Conservation (phyloP, 2,113 vertebrate species). For the Campylorhamphus procurvoides region DNA sequence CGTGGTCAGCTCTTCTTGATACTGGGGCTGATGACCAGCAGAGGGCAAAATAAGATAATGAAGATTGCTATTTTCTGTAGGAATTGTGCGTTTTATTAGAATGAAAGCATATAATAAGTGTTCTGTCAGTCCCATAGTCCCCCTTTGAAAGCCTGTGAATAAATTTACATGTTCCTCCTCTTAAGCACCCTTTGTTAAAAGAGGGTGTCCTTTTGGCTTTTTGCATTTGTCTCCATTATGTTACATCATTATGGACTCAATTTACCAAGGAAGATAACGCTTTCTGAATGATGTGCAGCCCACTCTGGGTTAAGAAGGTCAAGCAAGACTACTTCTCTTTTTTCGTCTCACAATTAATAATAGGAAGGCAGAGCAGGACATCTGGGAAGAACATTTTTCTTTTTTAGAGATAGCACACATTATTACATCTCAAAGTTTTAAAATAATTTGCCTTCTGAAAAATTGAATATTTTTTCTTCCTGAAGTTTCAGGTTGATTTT, state of each 20-base stretch:
- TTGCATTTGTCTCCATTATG: not conserved
- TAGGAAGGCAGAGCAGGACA: not conserved
- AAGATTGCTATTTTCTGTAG: not conserved
- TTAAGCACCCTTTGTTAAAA: not conserved
- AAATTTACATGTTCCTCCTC: not conserved
- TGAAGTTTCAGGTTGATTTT: not conserved
- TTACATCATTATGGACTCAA: not conserved
- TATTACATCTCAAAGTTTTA: not conserved
- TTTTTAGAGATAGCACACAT: not conserved
- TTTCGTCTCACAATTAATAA: not conserved
- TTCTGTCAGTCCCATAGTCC: not conserved
- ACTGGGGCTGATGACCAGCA: slow-evolving; percentile 18
- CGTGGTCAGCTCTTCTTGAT: not conserved
- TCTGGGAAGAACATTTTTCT: not conserved
- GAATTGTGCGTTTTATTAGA: not conserved
- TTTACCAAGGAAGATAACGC: not conserved
- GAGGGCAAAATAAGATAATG: slow-evolving; percentile 49
- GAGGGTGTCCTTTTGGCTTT: not conserved
- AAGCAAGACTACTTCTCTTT: not conserved
- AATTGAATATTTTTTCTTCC: not conserved
- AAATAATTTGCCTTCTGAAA: not conserved
- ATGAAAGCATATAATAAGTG: not conserved
- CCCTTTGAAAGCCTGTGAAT: not conserved
- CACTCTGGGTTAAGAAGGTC: not conserved
- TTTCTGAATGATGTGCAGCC: not conserved